These are phyloP conservation scores for Enteromius thamalakanensis DNA, from an alignment of 2,797 vertebrate genomes.

Conservation along the genomic window DNA sequence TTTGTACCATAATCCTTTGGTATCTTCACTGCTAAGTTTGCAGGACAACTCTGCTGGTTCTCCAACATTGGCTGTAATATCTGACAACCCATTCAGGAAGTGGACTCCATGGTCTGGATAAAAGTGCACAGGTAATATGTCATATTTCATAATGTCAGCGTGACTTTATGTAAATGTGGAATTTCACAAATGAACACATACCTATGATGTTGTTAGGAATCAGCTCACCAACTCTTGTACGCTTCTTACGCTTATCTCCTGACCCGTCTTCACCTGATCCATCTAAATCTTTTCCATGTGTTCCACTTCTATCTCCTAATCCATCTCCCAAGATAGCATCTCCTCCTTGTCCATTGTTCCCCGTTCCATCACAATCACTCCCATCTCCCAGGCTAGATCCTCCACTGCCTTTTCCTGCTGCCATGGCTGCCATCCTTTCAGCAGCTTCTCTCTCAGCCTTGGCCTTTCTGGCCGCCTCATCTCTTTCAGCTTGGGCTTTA, in stretches of 20 bases:
- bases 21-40: constrained; percentile 76
- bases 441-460: constrained; percentile 8
- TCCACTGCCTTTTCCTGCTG: not conserved
- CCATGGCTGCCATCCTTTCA: constrained; percentile 2
- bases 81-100: constrained; percentile 80
- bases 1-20: constrained; percentile 85
- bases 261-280: constrained; percentile 27
- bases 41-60: constrained; percentile 79
- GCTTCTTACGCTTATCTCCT: constrained; percentile 61
- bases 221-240: constrained; percentile 53
- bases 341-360: not conserved
- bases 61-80: constrained; percentile 74
- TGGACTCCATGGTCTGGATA: constrained; percentile 67
- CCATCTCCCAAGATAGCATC: constrained; percentile 38
- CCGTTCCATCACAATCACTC: constrained; percentile 14
- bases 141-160: not conserved
- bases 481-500: not conserved
- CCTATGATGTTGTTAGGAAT: constrained; percentile 68
- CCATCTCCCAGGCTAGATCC: constrained; percentile 32
- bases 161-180: not conserved
- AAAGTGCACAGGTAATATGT: constrained; percentile 9
- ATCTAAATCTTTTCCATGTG: constrained; percentile 45
- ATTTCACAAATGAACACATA: constrained; percentile 46
- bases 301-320: not conserved
- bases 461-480: not conserved